Base-by-base conservation (phyloP, 2,888 invertebrate species). In the Seira musarum region DNA sequence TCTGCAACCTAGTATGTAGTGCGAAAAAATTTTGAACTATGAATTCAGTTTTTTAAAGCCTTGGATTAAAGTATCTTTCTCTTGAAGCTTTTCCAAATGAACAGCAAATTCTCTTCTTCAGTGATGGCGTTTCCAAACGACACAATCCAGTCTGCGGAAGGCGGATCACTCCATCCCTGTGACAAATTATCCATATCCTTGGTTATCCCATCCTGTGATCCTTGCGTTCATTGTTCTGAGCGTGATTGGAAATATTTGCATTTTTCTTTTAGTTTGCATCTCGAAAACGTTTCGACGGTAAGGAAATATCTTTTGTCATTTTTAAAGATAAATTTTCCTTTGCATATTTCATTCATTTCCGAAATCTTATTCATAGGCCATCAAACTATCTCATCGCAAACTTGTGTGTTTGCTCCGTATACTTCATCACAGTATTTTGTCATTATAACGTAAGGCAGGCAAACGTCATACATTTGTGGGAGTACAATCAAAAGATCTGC, bases 341-440 rank as follows among this genome's bases (percentile, higher is more conserved):
- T 35, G 30, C 19, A 13, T 13, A n/a, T 17, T 71, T 68, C n/a
- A n/a, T 49, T 19, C 19, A 10, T 19, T 17, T 8, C 8, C 6
- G n/a, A 17, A n/a, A n/a, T 64, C 22, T 64, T 17, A 17, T 64
- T 76, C 65, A 2, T 60, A 83, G 83, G 63, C 79, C 81, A 10
- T 83, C 83, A 1, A 83, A 83, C 46, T 83, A 83, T 63, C 70
- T 83, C 13, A 75, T 83, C 49, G 83, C 80, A n/a, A 83, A 83
- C 64, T 69, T 83, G 57, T 83, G 82, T 30, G 70, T 83, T 64
- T 77, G 73, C 13, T 82, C 82, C 13, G 79, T 83, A 10, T 82
- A 80, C 35, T 77, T 66, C 64, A 82, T 72, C 60, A 66, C 17
- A 10, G 68, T 49, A 10, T 80, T 64, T 40, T 25, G 2, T 15